Conservation (phyloP, 1,140 invertebrate species). For the Tetraneura akinire region DNA sequence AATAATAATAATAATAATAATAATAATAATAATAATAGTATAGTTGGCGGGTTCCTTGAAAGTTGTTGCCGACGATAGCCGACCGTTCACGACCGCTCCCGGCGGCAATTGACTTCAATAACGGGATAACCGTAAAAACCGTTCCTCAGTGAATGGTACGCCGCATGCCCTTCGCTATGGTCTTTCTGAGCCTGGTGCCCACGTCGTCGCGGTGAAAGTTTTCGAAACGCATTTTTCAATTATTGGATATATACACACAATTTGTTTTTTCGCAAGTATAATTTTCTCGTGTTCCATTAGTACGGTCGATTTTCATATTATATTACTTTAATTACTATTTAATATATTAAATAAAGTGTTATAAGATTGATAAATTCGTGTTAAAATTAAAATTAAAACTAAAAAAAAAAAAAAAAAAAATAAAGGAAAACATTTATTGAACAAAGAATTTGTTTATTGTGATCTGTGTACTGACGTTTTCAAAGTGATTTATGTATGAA, state of each 20-base stretch:
- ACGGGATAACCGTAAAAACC: constrained; percentile 51
- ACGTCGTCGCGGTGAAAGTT: constrained; percentile 41
- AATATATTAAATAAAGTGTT: background rate
- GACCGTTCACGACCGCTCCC: constrained; percentile 35
- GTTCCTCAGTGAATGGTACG: constrained; percentile 48
- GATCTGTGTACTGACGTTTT: constrained; percentile 1
- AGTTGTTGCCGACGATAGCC: constrained; percentile 38
- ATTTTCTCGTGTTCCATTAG: background rate
- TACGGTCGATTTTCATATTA: no score
- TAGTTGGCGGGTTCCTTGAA: constrained; percentile 35
- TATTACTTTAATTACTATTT: background rate
- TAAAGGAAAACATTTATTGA: background rate
- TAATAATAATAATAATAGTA: constrained; percentile 5
- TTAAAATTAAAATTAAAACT: background rate
- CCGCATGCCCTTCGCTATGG: constrained; percentile 51
- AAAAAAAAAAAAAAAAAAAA: no score
- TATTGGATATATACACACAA: background rate
- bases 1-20: background rate
- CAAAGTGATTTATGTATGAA: constrained; percentile 7
- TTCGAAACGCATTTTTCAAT: constrained; percentile 27
- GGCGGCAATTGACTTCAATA: constrained; percentile 48
- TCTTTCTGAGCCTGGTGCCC: constrained; percentile 29
- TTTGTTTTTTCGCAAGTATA: background rate
- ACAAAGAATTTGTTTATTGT: background rate
- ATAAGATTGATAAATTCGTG: background rate